Percentiles rank a stretch among this genome's conserved stretches.
phyloP scores from a whole-genome alignment of 2,113 vertebrate genomes.

The Rana temporaria region DNA sequence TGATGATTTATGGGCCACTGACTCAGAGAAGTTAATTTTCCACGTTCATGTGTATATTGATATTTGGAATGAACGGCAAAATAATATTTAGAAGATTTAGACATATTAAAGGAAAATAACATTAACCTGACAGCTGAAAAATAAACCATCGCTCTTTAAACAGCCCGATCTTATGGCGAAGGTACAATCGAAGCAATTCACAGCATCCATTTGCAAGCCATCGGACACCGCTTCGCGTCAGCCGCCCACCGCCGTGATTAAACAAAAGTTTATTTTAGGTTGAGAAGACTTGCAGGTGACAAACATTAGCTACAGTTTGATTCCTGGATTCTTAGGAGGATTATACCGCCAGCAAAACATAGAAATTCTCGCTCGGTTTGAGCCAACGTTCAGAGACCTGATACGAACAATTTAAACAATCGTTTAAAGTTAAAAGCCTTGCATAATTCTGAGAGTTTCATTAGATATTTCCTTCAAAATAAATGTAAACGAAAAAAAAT shows the following conservation, averaged over 20 bases:
- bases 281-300: constrained; percentile 41
- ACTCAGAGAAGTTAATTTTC: constrained; percentile 5
- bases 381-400: neutral
- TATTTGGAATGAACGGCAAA: constrained; percentile 11
- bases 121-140: constrained; percentile 31
- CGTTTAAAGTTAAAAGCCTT: constrained; percentile 1
- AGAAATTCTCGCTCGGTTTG: neutral
- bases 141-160: constrained; percentile 36
- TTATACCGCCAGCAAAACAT: neutral
- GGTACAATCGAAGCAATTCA: constrained; percentile 31
- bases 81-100: constrained; percentile 38
- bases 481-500: constrained; percentile 15
- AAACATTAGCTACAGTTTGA: constrained; percentile 46
- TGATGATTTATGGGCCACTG: neutral
- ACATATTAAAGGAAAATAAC: constrained; percentile 26
- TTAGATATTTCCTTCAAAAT: constrained; percentile 52
- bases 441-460: constrained; percentile 12
- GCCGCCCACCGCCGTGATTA: neutral
- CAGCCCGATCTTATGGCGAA: neutral
- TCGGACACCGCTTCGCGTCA: neutral
- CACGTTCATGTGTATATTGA: constrained; percentile 31
- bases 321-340: neutral
- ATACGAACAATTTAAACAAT: constrained; percentile 1
- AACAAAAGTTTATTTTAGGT: constrained; percentile 33
- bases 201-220: neutral